phyloP scores from a whole-genome alignment of 2,888 invertebrate species.

The Pterobdella sp. region DNA sequence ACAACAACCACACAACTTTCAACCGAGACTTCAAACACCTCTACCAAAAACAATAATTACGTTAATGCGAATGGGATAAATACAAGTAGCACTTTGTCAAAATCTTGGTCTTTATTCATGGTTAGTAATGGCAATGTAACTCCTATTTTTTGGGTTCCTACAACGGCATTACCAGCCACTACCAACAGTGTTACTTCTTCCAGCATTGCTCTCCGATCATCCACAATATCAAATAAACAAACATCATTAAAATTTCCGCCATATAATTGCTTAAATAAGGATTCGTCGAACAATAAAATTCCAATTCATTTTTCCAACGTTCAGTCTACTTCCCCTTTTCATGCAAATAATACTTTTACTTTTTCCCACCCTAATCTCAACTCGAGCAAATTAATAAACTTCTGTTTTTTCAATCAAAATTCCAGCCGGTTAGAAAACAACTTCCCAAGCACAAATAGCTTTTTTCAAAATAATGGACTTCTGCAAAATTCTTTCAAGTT shows the following conservation, averaged over 20 bases:
- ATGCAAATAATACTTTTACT: background rate
- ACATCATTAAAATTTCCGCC: too few relatives aligned
- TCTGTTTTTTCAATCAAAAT: background rate
- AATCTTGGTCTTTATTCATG: conserved; percentile 24
- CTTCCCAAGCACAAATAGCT: background rate
- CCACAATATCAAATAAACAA: too few relatives aligned
- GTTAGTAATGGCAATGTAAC: conserved; percentile 22
- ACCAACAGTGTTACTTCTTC: background rate
- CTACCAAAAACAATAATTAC: background rate
- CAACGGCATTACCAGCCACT: background rate
- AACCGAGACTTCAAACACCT: background rate
- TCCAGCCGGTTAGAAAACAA: background rate
- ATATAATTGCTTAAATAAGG: background rate
- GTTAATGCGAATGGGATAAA: too few relatives aligned
- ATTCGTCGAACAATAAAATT: background rate
- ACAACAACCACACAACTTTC: too few relatives aligned
- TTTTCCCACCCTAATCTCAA: background rate
- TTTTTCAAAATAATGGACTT: background rate
- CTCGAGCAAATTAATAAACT: background rate
- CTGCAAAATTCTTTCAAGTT: background rate
- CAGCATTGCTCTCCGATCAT: too few relatives aligned
- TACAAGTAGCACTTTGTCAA: background rate
- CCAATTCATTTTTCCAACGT: background rate
- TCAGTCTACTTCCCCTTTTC: background rate
- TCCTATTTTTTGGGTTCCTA: conserved; percentile 20